Evolutionary conservation across 2,113 vertebrate genomes (phyloP), one percentile per base, ranked within the genome.

Genomic region (Rhabdornis inornatus): DNA sequence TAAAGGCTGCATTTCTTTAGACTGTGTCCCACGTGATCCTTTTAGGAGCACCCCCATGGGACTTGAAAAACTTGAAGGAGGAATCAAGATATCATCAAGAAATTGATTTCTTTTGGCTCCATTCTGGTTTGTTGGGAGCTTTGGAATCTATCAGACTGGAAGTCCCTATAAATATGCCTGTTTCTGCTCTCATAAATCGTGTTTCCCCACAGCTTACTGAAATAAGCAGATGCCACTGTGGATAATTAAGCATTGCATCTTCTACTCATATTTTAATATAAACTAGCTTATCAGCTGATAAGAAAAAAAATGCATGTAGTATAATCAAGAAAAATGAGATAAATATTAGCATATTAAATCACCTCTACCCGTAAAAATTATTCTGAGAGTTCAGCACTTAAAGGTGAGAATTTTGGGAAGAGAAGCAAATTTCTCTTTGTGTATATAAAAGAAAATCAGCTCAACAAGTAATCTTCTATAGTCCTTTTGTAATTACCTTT

Each of bases 261-360:
- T 76, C 79, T 96, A 95, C 71, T 96, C 96, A 91, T 93, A 84
- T 95, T 97, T 94, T 95, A 97, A 97, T 94, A 81, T 92, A 94
- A 97, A 93, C 47, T 61, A 95, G 66, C 30, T 95, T 97, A 96
- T 94, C 76, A 89, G 71, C 59, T 92, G 84, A 92, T 97, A 87
- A 80, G 90, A 95, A 95, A 96, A 95, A 96, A 95, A 93, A 94
- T 82, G 65, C 75, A 52, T 96, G 91, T 76, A 60, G 23, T 74
- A 80, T 89, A 97, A 97, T 97, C 95, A 97, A 97, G 96, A 90
- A 74, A 91, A 95, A 94, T 93, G 37, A 83, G 90, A 96, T 93
- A 96, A 97, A 97, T 97, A 96, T 89, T 96, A 95, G 33, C 90
- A 89, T 91, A 75, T 74, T 88, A 95, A 97, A 95, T 97, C 89